These are phyloP conservation scores for Folsomia candida DNA, from an alignment of 2,888 invertebrate genomes.

Conservation along the genomic window DNA sequence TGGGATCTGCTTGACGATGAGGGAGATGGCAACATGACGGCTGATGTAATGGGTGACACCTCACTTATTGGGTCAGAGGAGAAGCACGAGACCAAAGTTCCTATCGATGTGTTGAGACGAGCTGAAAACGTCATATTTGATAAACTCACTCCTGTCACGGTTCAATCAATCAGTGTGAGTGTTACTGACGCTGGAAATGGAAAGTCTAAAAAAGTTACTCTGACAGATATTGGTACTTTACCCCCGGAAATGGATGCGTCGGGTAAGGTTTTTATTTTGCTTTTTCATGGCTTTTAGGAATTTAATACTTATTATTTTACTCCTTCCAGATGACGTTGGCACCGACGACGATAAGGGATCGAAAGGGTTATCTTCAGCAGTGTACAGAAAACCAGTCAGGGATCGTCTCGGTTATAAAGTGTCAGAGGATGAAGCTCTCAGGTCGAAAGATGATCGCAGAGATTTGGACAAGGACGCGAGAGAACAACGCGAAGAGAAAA, in stretches of 20 bases:
- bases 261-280: too few species aligned
- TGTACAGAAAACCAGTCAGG: slow-evolving; percentile 39
- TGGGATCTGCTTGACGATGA: slow-evolving; percentile 52
- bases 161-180: neutral
- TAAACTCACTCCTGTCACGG: slow-evolving; percentile 64
- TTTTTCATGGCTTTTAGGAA: too few species aligned
- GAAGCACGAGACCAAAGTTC: slow-evolving; percentile 63
- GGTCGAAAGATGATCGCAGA: neutral
- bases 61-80: neutral
- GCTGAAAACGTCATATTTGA: slow-evolving; percentile 90
- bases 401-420: slow-evolving; percentile 47
- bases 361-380: too few species aligned
- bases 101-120: slow-evolving; percentile 81
- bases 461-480: neutral
- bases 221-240: slow-evolving; percentile 8
- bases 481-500: slow-evolving; percentile 9
- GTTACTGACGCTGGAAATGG: neutral
- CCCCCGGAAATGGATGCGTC: too few species aligned
- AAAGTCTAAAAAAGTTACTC: neutral
- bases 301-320: too few species aligned
- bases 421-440: slow-evolving; percentile 36
- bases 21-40: slow-evolving; percentile 48
- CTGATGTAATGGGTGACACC: neutral
- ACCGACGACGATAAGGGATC: too few species aligned
- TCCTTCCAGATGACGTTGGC: too few species aligned